phyloP scores from a whole-genome alignment of 2,888 invertebrate genomes.

The Bombylius major region DNA sequence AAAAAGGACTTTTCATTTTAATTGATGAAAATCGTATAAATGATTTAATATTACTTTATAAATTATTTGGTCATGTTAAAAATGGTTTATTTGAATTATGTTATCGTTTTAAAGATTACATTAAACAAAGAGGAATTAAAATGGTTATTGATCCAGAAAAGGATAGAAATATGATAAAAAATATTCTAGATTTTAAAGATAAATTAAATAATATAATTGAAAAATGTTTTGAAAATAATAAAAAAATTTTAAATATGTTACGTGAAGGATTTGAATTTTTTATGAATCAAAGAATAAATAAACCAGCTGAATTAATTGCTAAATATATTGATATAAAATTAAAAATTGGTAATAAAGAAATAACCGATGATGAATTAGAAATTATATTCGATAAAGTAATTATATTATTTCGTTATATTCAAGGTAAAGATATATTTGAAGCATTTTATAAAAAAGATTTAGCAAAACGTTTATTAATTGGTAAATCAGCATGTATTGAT shows the following conservation, averaged over 20 bases:
- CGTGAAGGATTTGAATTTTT: conserved; percentile 97
- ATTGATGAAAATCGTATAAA: conserved; percentile 79
- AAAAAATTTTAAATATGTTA: conserved; percentile 88
- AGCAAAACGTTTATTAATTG: conserved; percentile 91
- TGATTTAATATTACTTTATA: conserved; percentile 79
- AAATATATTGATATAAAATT: conserved; percentile 98
- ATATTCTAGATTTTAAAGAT: conserved; percentile 93
- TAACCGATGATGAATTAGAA: conserved; percentile 96
- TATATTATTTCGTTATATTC: conserved; percentile 97
- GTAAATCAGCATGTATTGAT: conserved; percentile 97
- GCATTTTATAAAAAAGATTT: conserved; percentile 98
- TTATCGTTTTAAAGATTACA: conserved; percentile 80
- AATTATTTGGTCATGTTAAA: conserved; percentile 77
- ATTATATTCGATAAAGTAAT: conserved; percentile 94
- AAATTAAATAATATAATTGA: conserved; percentile 87
- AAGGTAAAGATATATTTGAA: conserved; percentile 99
- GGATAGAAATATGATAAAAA: conserved; percentile 96
- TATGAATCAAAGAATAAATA: conserved; percentile 95
- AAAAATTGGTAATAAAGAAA: conserved; percentile 94
- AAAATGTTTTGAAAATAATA: conserved; percentile 83
- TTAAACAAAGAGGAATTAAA: conserved; percentile 91
- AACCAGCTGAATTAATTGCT: conserved; percentile 95
- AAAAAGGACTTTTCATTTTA: conserved; percentile 83
- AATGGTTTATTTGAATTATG: conserved; percentile 84
- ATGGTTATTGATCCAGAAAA: conserved; percentile 97